phyloP scores from a whole-genome alignment of 2,888 invertebrate genomes.

The Parasteatoda lunata region DNA sequence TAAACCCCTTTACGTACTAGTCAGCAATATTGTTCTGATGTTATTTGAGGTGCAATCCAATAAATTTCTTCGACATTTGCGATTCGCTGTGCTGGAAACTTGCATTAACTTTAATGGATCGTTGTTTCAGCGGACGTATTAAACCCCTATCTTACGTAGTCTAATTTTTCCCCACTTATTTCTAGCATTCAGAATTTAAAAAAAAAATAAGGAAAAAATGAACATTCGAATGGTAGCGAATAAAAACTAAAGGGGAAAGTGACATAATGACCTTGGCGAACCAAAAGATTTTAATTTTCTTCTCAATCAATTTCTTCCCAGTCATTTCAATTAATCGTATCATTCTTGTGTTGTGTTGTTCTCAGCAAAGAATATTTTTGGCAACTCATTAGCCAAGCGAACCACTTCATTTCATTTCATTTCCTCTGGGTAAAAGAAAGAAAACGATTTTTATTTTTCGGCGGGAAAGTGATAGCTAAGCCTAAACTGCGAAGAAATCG shows the following conservation, averaged over 20 bases:
- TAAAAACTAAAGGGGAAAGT: not conserved
- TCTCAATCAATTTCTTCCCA: constrained; percentile 45
- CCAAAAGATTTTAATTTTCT: constrained; percentile 45
- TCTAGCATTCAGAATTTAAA: too few relatives aligned
- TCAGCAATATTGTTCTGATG: constrained; percentile 5
- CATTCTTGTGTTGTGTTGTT: constrained; percentile 45
- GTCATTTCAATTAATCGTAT: constrained; percentile 62
- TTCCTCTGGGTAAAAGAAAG: constrained; percentile 20
- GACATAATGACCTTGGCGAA: constrained; percentile 27
- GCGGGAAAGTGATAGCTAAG: constrained; percentile 56
- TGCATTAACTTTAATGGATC: constrained; percentile 32
- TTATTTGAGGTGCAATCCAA: constrained; percentile 3
- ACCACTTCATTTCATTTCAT: constrained; percentile 65
- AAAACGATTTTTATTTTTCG: constrained; percentile 25
- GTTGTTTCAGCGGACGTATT: constrained; percentile 11
- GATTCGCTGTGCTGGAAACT: constrained; percentile 10
- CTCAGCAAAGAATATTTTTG: constrained; percentile 34
- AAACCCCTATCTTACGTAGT: constrained; percentile 1
- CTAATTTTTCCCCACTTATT: too few relatives aligned
- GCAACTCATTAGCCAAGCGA: constrained; percentile 60
- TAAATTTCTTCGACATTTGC: constrained; percentile 15
- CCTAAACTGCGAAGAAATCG: constrained; percentile 45
- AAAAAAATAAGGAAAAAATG: not conserved
- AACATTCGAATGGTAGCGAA: not conserved
- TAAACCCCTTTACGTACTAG: too few relatives aligned